Evolutionary conservation across 1,140 invertebrate genomes (phyloP).

Genomic region (Colletes latitarsis): DNA sequence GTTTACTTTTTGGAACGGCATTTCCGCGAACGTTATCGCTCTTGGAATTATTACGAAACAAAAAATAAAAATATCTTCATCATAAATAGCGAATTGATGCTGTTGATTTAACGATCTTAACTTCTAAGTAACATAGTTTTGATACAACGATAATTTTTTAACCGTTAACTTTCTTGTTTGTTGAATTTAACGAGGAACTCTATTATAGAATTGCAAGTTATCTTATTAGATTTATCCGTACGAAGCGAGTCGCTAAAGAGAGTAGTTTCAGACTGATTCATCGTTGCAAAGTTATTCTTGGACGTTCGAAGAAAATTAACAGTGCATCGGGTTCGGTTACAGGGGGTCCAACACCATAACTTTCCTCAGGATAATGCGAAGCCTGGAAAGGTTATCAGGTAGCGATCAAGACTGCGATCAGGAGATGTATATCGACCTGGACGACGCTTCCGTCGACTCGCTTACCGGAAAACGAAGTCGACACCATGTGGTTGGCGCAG

Average conservation of each 20-base stretch:
- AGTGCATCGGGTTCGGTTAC: constrained; percentile 34
- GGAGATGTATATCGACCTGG: constrained; percentile 81
- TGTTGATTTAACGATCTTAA: no score
- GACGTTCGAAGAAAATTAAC: constrained; percentile 10
- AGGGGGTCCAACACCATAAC: constrained; percentile 41
- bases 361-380: constrained; percentile 78
- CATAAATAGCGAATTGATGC: no score
- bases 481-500: constrained; percentile 76
- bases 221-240: not conserved
- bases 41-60: not conserved
- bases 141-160: no score
- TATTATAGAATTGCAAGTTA: not conserved
- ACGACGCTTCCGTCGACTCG: constrained; percentile 80
- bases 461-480: constrained; percentile 79
- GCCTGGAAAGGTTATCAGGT: constrained; percentile 78
- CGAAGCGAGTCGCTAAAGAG: not conserved
- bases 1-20: not conserved
- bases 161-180: no score
- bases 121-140: no score
- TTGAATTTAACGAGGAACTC: not conserved
- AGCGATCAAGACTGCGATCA: constrained; percentile 80
- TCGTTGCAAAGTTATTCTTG: not conserved
- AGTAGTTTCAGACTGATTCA: not conserved
- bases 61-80: no score
- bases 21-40: not conserved